Conservation (phyloP, 1,140 invertebrate genomes). For the Limonius californicus region DNA sequence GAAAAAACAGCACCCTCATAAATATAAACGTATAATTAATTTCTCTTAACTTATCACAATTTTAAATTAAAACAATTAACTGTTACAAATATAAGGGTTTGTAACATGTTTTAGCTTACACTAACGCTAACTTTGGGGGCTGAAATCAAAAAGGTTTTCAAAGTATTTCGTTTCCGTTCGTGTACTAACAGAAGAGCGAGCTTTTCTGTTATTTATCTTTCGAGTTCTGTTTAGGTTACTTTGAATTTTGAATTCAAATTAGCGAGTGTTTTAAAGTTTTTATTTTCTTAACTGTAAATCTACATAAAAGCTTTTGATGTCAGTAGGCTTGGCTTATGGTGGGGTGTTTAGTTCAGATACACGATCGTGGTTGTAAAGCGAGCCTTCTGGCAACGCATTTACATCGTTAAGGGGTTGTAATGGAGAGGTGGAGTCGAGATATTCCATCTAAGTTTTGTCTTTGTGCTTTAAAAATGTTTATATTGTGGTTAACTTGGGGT, state of each 20-base stretch:
- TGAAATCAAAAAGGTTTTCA: too few relatives aligned
- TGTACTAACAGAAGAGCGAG: too few relatives aligned
- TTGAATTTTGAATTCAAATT: conserved; percentile 38
- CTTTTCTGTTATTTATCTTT: conserved; percentile 20
- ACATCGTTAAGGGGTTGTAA: conserved; percentile 40
- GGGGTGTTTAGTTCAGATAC: conserved; percentile 26
- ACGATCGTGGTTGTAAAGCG: conserved; percentile 24
- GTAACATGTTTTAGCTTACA: too few relatives aligned
- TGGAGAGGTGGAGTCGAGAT: conserved; percentile 36
- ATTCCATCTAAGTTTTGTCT: conserved; percentile 44
- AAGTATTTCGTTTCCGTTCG: too few relatives aligned
- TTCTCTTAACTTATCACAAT: too few relatives aligned
- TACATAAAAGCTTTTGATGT: conserved; percentile 44
- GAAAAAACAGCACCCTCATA: too few relatives aligned
- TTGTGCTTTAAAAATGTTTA: conserved; percentile 43
- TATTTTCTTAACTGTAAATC: conserved; percentile 42
- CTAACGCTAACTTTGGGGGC: too few relatives aligned
- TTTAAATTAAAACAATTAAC: too few relatives aligned
- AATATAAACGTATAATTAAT: too few relatives aligned
- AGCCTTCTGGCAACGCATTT: conserved; percentile 34
- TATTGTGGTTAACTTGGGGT: conserved; percentile 31
- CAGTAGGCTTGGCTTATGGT: conserved; percentile 34
- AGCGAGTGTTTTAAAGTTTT: conserved; percentile 42
- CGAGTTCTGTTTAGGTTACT: conserved; percentile 34
- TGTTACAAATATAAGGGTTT: too few relatives aligned